Evolutionary conservation across 2,888 invertebrate species (phyloP).

Genomic region (Fissipunctia ypsillon): DNA sequence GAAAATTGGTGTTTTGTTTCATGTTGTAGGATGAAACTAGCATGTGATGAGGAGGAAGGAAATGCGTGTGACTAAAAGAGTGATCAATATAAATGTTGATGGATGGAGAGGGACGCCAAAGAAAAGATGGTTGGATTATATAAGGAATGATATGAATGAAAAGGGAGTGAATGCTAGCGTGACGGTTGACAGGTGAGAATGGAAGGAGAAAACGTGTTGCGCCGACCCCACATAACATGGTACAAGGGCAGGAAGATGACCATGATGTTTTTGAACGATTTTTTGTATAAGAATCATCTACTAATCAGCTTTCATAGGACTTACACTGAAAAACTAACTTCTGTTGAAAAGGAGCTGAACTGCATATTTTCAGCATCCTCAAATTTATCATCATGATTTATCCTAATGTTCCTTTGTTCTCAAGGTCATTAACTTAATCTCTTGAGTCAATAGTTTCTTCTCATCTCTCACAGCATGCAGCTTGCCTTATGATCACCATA

Average conservation of each 20-base stretch:
- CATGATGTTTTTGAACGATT: not conserved
- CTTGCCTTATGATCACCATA: not conserved
- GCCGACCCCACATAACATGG: not conserved
- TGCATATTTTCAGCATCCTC: not conserved
- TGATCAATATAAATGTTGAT: not conserved
- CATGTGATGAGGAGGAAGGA: not conserved
- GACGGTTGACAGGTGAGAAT: not conserved
- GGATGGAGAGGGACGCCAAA: not conserved
- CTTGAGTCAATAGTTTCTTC: not conserved
- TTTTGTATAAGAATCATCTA: not conserved
- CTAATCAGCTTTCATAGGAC: not conserved
- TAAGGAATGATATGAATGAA: not conserved
- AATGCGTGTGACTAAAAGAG: not conserved
- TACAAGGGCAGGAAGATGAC: not conserved
- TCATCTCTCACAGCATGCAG: not conserved
- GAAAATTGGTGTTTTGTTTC: slow-evolving; percentile 4
- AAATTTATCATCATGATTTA: not conserved
- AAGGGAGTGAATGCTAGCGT: not conserved
- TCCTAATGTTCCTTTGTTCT: not conserved
- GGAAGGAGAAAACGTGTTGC: not conserved
- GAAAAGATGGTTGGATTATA: not conserved
- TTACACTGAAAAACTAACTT: not conserved
- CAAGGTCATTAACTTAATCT: not conserved
- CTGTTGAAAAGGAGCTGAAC: not conserved
- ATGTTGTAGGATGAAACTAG: not conserved